phyloP scores from a whole-genome alignment of 2,113 vertebrate species.

The Urocolius indicus region DNA sequence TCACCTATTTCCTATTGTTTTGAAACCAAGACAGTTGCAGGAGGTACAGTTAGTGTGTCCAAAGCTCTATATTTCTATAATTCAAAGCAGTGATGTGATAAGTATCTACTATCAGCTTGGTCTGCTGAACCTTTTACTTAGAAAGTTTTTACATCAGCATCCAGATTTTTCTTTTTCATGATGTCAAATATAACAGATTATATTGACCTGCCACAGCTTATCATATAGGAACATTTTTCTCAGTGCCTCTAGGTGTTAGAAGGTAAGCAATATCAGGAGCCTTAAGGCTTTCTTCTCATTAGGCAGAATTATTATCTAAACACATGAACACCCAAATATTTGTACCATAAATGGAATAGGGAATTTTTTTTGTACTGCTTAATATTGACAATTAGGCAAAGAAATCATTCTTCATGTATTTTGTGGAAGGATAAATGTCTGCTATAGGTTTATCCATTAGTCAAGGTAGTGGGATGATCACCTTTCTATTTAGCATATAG shows the following conservation, averaged over 20 bases:
- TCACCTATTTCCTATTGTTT: neutral
- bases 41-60: neutral
- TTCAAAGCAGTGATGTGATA: neutral
- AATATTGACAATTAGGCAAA: neutral
- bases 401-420: neutral
- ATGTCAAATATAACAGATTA: neutral
- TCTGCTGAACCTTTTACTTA: neutral
- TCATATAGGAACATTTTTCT: neutral
- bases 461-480: neutral
- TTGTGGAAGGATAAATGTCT: neutral
- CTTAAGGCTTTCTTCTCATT: neutral
- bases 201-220: neutral
- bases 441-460: neutral
- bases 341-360: neutral
- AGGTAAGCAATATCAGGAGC: neutral
- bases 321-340: neutral
- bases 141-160: neutral
- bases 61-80: neutral
- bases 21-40: neutral
- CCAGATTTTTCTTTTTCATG: constrained; percentile 1
- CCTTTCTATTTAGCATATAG: neutral
- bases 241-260: neutral
- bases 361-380: neutral
- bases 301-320: neutral
- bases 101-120: neutral